phyloP scores from a whole-genome alignment of 2,888 invertebrate species.

The Lycaena phlaeas region DNA sequence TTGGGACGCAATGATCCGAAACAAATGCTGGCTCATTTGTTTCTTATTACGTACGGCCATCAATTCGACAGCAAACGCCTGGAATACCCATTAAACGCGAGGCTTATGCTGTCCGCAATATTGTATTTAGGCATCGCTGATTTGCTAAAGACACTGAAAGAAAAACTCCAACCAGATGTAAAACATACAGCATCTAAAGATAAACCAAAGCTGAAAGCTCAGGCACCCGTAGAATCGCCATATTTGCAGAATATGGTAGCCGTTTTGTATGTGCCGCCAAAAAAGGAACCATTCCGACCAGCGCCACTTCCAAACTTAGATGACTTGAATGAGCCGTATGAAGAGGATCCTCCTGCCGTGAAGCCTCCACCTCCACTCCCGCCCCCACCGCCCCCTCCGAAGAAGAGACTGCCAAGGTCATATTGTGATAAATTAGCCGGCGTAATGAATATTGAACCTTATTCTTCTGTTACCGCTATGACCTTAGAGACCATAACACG shows the following conservation, averaged over 20 bases:
- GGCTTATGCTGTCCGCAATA: slow-evolving; percentile 47
- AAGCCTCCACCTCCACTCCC: no score
- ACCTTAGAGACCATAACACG: slow-evolving; percentile 27
- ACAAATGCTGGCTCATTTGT: slow-evolving; percentile 51
- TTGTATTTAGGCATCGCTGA: slow-evolving; percentile 46
- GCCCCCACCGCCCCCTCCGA: no score
- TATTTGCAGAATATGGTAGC: slow-evolving; percentile 48
- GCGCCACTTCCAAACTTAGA: slow-evolving; percentile 48
- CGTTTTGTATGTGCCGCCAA: slow-evolving; percentile 32
- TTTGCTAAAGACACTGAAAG: slow-evolving; percentile 34
- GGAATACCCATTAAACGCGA: slow-evolving; percentile 43
- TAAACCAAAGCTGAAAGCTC: slow-evolving; percentile 31
- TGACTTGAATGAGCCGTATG: slow-evolving; percentile 43
- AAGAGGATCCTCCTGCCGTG: no score
- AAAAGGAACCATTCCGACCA: slow-evolving; percentile 28
- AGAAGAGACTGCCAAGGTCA: slow-evolving; percentile 35
- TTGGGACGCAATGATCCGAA: slow-evolving; percentile 45
- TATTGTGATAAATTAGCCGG: slow-evolving; percentile 51
- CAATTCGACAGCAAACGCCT: slow-evolving; percentile 37
- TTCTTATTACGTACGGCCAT: slow-evolving; percentile 36
- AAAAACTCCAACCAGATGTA: slow-evolving; percentile 37
- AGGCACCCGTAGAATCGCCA: slow-evolving; percentile 35
- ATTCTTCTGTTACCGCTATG: slow-evolving; percentile 25
- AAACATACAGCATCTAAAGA: slow-evolving; percentile 17
- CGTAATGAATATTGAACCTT: slow-evolving; percentile 29